A percentile compares a stretch with the other conserved stretches of the same genome.
These are phyloP conservation scores for Bambusicola thoracicus DNA, from an alignment of 2,113 vertebrate species.

Conservation along the genomic window DNA sequence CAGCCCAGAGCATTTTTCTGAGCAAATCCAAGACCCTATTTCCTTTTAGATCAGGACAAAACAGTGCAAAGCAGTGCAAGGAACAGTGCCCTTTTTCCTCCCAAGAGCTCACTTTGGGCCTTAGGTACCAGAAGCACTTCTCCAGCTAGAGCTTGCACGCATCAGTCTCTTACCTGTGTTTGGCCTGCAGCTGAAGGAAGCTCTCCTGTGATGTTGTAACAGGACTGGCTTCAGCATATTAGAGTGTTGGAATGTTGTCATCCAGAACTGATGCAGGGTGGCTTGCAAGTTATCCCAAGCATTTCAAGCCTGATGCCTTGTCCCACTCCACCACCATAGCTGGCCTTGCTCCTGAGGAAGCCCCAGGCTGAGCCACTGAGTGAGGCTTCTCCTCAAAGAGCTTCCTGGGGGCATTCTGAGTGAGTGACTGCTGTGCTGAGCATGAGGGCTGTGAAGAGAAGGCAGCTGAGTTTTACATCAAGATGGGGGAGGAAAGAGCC, in stretches of 20 bases:
- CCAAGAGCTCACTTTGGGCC: neutral
- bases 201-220: neutral
- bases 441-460: neutral
- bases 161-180: neutral
- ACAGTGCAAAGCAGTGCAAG: neutral
- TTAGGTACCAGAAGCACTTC: neutral
- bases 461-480: neutral
- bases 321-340: neutral
- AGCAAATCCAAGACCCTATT: neutral
- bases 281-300: neutral
- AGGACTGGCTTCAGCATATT: neutral
- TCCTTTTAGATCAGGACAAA: neutral
- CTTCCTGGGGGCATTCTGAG: neutral
- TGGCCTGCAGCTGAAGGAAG: accelerated
- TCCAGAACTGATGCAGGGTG: neutral
- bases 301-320: neutral
- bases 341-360: accelerated
- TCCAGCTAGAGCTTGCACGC: neutral
- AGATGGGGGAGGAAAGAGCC: neutral
- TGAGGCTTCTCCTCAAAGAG: neutral
- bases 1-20: neutral
- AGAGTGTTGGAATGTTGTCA: neutral
- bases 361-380: neutral
- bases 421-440: neutral
- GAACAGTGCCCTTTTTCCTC: neutral